A percentile compares a stretch with the other conserved stretches of the same genome.
phyloP scores from a whole-genome alignment of 2,888 invertebrate genomes.

The Drosophila siamana region DNA sequence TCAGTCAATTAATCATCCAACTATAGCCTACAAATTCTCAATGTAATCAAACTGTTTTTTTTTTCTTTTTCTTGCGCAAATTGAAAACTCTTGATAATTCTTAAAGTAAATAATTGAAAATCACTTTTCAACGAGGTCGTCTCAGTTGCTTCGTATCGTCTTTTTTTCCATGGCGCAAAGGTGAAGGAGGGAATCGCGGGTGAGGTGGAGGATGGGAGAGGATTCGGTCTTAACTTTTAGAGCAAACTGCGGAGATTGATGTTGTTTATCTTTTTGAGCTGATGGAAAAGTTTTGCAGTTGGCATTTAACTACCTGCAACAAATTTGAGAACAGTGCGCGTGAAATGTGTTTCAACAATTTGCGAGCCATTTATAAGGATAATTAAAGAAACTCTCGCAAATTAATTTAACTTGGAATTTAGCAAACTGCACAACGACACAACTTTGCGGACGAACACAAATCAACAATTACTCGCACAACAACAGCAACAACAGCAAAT shows the following conservation, averaged over 20 bases:
- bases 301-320: conserved; percentile 32
- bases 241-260: conserved; percentile 62
- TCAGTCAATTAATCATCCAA: background rate
- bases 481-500: too few relatives aligned
- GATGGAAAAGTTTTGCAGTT: conserved; percentile 38
- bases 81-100: conserved; percentile 29
- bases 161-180: too few relatives aligned
- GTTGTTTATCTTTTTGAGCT: conserved; percentile 69
- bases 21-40: too few relatives aligned
- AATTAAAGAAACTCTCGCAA: conserved; percentile 70
- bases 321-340: conserved; percentile 40
- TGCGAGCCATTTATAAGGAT: conserved; percentile 67
- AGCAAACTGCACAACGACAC: conserved; percentile 38
- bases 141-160: background rate
- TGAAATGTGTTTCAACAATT: conserved; percentile 67
- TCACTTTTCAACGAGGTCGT: conserved; percentile 31
- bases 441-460: conserved; percentile 54
- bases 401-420: conserved; percentile 73
- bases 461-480: conserved; percentile 30
- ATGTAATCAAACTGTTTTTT: too few relatives aligned
- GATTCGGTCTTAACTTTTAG: conserved; percentile 39
- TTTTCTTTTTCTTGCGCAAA: too few relatives aligned
- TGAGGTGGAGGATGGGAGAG: background rate
- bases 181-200: background rate
- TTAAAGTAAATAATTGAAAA: conserved; percentile 52